Percentiles rank a stretch among this genome's conserved stretches.
phyloP scores from a whole-genome alignment of 2,113 vertebrate genomes.

The Rousettus leschenaultii region DNA sequence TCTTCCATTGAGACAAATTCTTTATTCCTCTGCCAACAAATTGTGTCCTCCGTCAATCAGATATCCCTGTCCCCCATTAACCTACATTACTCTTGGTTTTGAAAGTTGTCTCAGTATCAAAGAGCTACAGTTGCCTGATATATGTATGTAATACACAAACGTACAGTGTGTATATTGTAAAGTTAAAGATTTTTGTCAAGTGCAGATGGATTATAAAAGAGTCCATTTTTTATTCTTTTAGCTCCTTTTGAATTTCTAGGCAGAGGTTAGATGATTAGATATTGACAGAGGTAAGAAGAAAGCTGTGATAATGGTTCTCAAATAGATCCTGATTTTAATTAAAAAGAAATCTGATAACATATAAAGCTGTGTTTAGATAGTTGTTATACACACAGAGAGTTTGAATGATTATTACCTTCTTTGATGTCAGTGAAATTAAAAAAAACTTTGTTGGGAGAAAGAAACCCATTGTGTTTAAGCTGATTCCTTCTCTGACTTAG shows the following conservation, averaged over 20 bases:
- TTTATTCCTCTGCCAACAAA: slow-evolving; percentile 61
- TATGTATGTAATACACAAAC: background rate
- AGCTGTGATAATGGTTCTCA: slow-evolving; percentile 31
- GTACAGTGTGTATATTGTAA: background rate
- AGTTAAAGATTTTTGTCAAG: background rate
- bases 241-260: slow-evolving; percentile 2
- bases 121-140: background rate
- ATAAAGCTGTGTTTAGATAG: slow-evolving; percentile 26
- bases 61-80: slow-evolving; percentile 29
- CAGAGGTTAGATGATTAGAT: slow-evolving; percentile 24
- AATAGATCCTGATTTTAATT: slow-evolving; percentile 55
- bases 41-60: slow-evolving; percentile 65
- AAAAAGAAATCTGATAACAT: slow-evolving; percentile 40
- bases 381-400: background rate
- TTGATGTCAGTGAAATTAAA: slow-evolving; percentile 22
- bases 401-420: slow-evolving; percentile 41
- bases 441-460: background rate
- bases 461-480: background rate
- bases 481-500: background rate
- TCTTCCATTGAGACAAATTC: slow-evolving; percentile 68
- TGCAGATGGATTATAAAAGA: background rate
- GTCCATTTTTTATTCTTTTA: background rate
- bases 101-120: slow-evolving; percentile 33
- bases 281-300: slow-evolving; percentile 9
- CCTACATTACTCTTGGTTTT: background rate